phyloP scores from a whole-genome alignment of 1,140 invertebrate species.

The Trigoniulus corallinus region DNA sequence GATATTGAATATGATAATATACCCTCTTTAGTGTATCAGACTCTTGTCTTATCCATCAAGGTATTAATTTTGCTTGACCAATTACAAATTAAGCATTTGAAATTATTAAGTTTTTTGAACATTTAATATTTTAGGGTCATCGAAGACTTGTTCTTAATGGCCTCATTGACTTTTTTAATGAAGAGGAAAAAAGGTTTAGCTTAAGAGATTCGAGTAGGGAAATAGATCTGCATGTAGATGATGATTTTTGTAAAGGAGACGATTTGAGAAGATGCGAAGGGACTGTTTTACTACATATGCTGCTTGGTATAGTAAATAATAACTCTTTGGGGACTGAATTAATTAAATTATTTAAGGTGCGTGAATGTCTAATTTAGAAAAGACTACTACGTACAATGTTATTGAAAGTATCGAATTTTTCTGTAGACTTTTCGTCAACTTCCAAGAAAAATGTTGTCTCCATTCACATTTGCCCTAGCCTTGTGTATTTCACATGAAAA shows the following conservation, averaged over 20 bases:
- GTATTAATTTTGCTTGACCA: too few species aligned
- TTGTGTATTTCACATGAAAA: background rate
- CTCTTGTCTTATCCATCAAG: too few species aligned
- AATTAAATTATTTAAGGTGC: background rate
- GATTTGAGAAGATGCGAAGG: background rate
- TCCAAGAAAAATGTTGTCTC: background rate
- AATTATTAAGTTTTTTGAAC: too few species aligned
- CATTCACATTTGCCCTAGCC: background rate
- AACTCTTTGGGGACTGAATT: background rate
- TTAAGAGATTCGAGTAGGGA: background rate
- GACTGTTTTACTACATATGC: background rate
- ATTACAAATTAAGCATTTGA: too few species aligned
- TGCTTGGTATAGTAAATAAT: background rate
- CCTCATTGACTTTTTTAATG: background rate
- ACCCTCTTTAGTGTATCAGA: too few species aligned
- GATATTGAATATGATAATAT: too few species aligned
- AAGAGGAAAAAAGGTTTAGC: background rate
- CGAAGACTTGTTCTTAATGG: background rate
- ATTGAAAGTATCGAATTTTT: background rate
- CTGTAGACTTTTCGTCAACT: background rate
- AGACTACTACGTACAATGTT: background rate
- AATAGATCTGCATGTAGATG: background rate
- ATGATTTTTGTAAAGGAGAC: background rate
- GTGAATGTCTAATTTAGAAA: background rate
- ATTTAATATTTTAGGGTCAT: background rate